Percentiles rank a stretch among this genome's conserved stretches.
These are phyloP conservation scores for Jaculus jaculus DNA, from an alignment of 2,113 vertebrate genomes.

Conservation along the genomic window DNA sequence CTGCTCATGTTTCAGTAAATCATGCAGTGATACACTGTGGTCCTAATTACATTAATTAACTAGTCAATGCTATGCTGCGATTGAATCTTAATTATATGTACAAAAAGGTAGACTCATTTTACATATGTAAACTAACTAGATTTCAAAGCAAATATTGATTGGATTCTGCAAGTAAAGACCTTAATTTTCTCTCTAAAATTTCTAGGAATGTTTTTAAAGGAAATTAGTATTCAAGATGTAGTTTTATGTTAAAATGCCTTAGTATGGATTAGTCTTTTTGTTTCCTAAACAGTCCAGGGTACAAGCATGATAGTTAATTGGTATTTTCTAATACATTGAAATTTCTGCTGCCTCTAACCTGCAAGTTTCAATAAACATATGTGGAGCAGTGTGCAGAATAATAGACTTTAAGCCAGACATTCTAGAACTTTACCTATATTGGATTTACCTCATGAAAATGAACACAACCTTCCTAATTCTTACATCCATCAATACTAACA, in stretches of 20 bases:
- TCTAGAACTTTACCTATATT: neutral
- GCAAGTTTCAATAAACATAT: neutral
- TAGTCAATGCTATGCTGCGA: neutral
- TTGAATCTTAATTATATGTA: slow-evolving; percentile 51
- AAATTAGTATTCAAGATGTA: slow-evolving; percentile 1
- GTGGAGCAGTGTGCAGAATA: neutral
- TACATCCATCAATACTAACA: neutral
- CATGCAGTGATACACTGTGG: neutral
- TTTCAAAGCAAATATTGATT: slow-evolving; percentile 45
- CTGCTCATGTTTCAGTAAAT: neutral
- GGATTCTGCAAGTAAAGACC: slow-evolving; percentile 24
- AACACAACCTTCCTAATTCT: neutral
- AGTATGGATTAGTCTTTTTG: neutral
- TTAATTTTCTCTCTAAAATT: slow-evolving; percentile 20
- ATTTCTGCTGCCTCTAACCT: neutral
- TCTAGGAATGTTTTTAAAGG: slow-evolving; percentile 31
- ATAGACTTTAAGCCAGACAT: neutral
- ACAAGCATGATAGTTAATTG: neutral
- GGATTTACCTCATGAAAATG: neutral
- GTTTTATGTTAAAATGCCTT: neutral
- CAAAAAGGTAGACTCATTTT: slow-evolving; percentile 15
- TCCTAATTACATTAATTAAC: slow-evolving; percentile 66
- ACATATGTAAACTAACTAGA: slow-evolving; percentile 21
- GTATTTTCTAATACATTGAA: neutral
- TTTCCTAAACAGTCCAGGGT: neutral